These are phyloP conservation scores for Leucophenga maculata DNA, from an alignment of 2,888 invertebrate genomes.

Conservation along the genomic window DNA sequence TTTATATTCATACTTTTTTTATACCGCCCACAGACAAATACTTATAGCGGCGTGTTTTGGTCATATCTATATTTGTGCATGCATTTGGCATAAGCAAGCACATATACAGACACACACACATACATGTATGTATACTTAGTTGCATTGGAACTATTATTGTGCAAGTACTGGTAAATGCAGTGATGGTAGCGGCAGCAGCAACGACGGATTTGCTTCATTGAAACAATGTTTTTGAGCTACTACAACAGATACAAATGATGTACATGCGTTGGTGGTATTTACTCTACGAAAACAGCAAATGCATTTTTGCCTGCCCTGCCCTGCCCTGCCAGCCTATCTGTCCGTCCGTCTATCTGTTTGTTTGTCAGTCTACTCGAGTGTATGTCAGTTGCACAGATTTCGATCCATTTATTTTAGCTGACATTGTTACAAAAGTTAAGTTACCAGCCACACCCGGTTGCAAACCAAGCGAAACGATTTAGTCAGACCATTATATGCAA, in stretches of 20 bases:
- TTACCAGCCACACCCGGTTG: slow-evolving; percentile 10
- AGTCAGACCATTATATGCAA: too few relatives aligned
- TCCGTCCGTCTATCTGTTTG: not conserved
- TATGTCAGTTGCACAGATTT: slow-evolving; percentile 26
- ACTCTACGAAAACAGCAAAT: not conserved
- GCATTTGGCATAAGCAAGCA: not conserved
- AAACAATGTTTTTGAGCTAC: slow-evolving; percentile 8
- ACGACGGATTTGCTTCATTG: slow-evolving; percentile 10
- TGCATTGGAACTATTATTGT: not conserved
- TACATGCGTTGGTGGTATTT: not conserved
- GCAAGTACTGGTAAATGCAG: not conserved
- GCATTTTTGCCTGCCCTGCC: not conserved
- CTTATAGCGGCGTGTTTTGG: not conserved
- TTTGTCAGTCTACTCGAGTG: not conserved
- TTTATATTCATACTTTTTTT: too few relatives aligned
- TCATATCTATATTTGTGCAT: slow-evolving; percentile 22
- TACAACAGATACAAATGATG: slow-evolving; percentile 1
- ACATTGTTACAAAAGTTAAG: slow-evolving; percentile 27
- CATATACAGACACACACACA: not conserved
- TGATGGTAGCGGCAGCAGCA: slow-evolving; percentile 1
- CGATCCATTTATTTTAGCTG: slow-evolving; percentile 26
- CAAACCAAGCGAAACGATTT: not conserved
- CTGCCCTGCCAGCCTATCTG: not conserved
- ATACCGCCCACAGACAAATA: not conserved
- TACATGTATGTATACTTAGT: not conserved